These are phyloP conservation scores for Caenorhabditis sp. DNA, from an alignment of 2,888 invertebrate genomes.

Conservation along the genomic window DNA sequence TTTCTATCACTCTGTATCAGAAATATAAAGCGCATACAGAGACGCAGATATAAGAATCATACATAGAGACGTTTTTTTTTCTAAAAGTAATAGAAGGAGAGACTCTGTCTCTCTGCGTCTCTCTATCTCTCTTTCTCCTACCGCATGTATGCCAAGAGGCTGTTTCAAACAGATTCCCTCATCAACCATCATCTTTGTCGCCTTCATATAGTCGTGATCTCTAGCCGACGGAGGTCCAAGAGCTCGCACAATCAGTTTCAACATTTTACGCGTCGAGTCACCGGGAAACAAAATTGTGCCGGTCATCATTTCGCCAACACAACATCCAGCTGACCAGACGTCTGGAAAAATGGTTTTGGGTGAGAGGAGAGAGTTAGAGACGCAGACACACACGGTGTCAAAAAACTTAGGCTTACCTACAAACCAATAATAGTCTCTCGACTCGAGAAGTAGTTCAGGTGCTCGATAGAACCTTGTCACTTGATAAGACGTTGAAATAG, in stretches of 20 bases:
- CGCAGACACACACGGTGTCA: too few relatives aligned
- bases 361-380: too few relatives aligned
- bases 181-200: conserved; percentile 8
- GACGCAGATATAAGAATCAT: too few relatives aligned
- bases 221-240: conserved; percentile 33
- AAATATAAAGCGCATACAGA: too few relatives aligned
- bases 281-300: conserved; percentile 54
- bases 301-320: conserved; percentile 58
- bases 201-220: conserved; percentile 40
- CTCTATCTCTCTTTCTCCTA: too few relatives aligned
- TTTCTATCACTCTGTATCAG: too few relatives aligned
- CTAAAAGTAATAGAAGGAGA: too few relatives aligned
- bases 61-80: too few relatives aligned
- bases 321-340: conserved; percentile 59
- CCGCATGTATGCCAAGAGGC: conserved; percentile 22
- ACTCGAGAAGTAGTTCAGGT: conserved; percentile 58
- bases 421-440: conserved; percentile 45
- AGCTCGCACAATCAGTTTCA: conserved; percentile 36
- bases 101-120: too few relatives aligned
- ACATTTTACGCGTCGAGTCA: conserved; percentile 36
- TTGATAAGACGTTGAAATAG: conserved; percentile 50
- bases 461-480: conserved; percentile 60
- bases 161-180: conserved; percentile 14
- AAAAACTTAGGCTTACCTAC: conserved; percentile 10
- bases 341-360: conserved; percentile 26